These are phyloP conservation scores for Saxidomus purpurata DNA, from an alignment of 1,140 invertebrate species.

Conservation along the genomic window DNA sequence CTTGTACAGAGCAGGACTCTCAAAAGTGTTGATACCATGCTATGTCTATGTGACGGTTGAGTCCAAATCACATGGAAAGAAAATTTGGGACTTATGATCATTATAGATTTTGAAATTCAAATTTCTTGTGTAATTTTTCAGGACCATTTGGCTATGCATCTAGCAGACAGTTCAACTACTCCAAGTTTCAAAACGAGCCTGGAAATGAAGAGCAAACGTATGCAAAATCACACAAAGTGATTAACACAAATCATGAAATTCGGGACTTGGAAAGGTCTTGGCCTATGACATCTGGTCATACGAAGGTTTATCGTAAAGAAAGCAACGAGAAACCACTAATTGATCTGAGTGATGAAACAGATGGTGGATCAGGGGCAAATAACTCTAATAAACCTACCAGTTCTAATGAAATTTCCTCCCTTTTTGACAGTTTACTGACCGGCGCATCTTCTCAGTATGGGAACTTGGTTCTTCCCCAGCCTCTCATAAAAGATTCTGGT, in stretches of 20 bases:
- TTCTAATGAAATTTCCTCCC: conserved; percentile 71
- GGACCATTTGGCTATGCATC: conserved; percentile 75
- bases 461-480: conserved; percentile 77
- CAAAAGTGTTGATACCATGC: no score
- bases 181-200: conserved; percentile 85
- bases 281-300: conserved; percentile 48
- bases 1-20: no score
- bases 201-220: conserved; percentile 23
- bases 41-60: no score
- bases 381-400: conserved; percentile 32
- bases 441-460: conserved; percentile 69
- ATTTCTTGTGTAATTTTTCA: no score
- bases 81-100: no score
- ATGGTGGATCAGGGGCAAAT: not conserved
- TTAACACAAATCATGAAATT: conserved; percentile 33
- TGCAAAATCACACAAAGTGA: conserved; percentile 20
- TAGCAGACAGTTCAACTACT: conserved; percentile 86
- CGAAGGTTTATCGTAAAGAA: conserved; percentile 51
- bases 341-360: conserved; percentile 83
- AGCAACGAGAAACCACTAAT: conserved; percentile 83
- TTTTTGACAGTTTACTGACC: conserved; percentile 81
- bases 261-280: conserved; percentile 53
- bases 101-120: no score
- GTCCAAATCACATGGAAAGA: no score
- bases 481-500: conserved; percentile 70